A percentile compares a stretch with the other conserved stretches of the same genome.
phyloP scores from a whole-genome alignment of 1,140 invertebrate species.

The Drosophila kohkoa region DNA sequence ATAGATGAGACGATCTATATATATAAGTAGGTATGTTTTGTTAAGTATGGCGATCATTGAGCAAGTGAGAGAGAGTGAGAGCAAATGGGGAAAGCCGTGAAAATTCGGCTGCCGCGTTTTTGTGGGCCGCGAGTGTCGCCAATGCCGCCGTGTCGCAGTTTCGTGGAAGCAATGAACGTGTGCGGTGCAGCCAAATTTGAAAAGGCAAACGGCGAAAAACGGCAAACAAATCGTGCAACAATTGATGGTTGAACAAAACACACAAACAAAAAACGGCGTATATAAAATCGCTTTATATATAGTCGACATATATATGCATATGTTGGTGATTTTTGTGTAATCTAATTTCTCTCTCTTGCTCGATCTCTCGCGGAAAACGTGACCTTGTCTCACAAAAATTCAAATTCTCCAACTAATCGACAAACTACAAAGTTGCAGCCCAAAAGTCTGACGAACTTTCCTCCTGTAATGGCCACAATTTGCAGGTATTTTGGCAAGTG shows the following conservation, averaged over 20 bases:
- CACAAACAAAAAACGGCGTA: slow-evolving; percentile 20
- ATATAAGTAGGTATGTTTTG: slow-evolving; percentile 33
- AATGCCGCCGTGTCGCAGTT: slow-evolving; percentile 59
- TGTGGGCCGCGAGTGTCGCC: slow-evolving; percentile 55
- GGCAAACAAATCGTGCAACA: slow-evolving; percentile 65
- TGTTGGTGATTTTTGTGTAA: slow-evolving; percentile 27
- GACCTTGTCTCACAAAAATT: slow-evolving; percentile 37
- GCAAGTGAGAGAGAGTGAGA: slow-evolving; percentile 21
- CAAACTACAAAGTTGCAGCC: neutral
- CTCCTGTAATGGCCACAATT: slow-evolving; percentile 42
- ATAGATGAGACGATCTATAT: slow-evolving; percentile 19
- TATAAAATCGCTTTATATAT: slow-evolving; percentile 24
- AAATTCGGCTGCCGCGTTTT: slow-evolving; percentile 55
- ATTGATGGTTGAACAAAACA: slow-evolving; percentile 61
- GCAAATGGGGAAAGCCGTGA: slow-evolving; percentile 50
- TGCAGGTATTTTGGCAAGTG: slow-evolving; percentile 45
- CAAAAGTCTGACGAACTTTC: slow-evolving; percentile 6
- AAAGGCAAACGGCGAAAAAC: slow-evolving; percentile 50
- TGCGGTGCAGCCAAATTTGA: slow-evolving; percentile 62
- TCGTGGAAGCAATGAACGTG: slow-evolving; percentile 77
- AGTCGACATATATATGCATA: slow-evolving; percentile 23
- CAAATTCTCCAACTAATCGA: slow-evolving; percentile 6
- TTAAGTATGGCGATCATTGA: slow-evolving; percentile 54
- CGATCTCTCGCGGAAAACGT: slow-evolving; percentile 18
- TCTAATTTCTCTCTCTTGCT: slow-evolving; percentile 25